Base-by-base conservation (phyloP, 2,113 vertebrate species). In the Hystrix brachyura region DNA sequence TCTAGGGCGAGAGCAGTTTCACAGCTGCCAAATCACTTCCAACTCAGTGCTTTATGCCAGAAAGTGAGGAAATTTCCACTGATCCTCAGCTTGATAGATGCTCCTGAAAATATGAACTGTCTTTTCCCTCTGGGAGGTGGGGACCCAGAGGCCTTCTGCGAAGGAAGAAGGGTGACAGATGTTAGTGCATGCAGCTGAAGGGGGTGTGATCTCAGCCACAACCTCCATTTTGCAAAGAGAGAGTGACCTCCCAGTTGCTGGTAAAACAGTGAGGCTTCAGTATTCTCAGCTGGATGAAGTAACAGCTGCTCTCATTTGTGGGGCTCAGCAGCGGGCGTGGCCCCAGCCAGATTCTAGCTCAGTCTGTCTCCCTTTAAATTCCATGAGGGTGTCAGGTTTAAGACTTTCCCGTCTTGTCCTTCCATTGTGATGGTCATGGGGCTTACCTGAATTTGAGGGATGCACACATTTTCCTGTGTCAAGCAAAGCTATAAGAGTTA, bases 381-480 rank as follows among this genome's bases (percentile, higher is more conserved):
- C 34, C 38, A 29, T 19, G 25, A 34, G 67, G 18, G 34, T 25
- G 9, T 88, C 18, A 34, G 60, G 72, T 48, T 90, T 46, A 23
- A 65, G 76, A 85, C 23, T 12, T 5, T 18, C 15, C 11, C 62
- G 15, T 53, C 64, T 27, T 48, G 1, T 74, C 46, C 93, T 86
- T 88, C 55, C 67, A 34, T 19, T 46, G 65, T 78, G 29, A 34
- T 5, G 13, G 51, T 15, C 1, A 1, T 43, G 19, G 87, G 14
- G 7, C 51, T 38, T 53, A 59, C n/a, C 38, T 88, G 55, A 32
- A 51, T n/a, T 29, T 29, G 19, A 85, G 25, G 48, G 7, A 23
- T 43, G 43, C 8, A 13, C 53, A 43, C 7, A 2, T 51, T 85
- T 51, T 55, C 0, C 0, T 38, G 29, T n/a, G 46, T 38, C 13